Evolutionary conservation across 2,113 vertebrate genomes (phyloP).

Genomic region (Channa maculata): DNA sequence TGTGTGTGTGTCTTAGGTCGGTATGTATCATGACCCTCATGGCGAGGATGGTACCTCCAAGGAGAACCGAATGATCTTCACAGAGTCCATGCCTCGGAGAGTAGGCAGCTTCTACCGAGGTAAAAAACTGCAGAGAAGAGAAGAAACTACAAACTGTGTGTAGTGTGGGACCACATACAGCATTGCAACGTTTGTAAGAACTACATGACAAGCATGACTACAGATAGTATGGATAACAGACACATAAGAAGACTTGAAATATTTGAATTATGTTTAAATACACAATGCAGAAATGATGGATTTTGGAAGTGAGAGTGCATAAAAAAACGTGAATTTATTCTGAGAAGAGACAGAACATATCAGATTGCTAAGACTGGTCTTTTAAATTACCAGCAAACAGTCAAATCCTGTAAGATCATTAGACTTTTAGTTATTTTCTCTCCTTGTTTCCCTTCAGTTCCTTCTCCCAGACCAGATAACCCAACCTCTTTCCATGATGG

Average conservation of each 20-base stretch:
- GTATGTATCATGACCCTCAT: constrained; percentile 94
- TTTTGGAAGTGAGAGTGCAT: too few species aligned
- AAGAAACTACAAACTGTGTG: not conserved
- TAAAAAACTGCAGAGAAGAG: constrained; percentile 65
- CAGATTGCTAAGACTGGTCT: too few species aligned
- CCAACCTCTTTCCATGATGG: constrained; percentile 94
- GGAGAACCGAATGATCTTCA: constrained; percentile 97
- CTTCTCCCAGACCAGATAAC: constrained; percentile 95
- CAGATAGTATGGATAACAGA: too few species aligned
- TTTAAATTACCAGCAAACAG: not conserved
- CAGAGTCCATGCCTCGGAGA: constrained; percentile 95
- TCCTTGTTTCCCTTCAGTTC: constrained; percentile 82
- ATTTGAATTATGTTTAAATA: too few species aligned
- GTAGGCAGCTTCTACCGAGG: constrained; percentile 99
- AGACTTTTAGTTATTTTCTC: not conserved
- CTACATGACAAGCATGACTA: too few species aligned
- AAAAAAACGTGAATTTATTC: too few species aligned
- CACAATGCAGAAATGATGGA: too few species aligned
- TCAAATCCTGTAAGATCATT: not conserved
- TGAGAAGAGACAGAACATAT: too few species aligned
- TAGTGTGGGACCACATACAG: not conserved
- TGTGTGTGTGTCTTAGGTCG: constrained; percentile 83
- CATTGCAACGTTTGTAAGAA: too few species aligned
- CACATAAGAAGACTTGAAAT: too few species aligned
- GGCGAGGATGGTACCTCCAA: constrained; percentile 93